Percentiles rank a stretch among this genome's conserved stretches.
These are phyloP conservation scores for Neodontobutis hainanensis DNA, from an alignment of 2,113 vertebrate species.

Conservation along the genomic window DNA sequence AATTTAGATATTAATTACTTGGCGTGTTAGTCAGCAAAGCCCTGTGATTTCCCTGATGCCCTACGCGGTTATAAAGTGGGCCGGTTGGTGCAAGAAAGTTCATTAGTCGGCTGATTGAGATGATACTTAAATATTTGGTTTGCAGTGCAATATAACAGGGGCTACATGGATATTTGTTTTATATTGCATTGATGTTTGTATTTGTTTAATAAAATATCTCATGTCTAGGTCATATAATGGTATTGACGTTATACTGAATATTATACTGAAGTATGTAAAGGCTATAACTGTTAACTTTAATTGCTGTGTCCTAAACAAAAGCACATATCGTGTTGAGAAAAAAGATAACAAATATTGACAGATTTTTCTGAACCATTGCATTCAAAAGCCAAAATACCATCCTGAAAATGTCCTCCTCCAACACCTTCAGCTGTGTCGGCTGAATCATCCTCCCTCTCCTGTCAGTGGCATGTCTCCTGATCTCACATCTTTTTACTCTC, in stretches of 20 bases:
- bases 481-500: conserved; percentile 18
- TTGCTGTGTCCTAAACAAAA: no score
- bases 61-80: conserved; percentile 48
- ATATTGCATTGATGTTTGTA: no score
- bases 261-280: no score
- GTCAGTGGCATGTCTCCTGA: not conserved
- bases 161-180: no score
- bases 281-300: no score
- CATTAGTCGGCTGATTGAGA: conserved; percentile 44
- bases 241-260: no score
- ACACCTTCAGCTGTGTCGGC: conserved; percentile 13
- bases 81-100: conserved; percentile 30
- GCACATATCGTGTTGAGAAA: not conserved
- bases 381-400: conserved; percentile 1
- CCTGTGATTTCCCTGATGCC: conserved; percentile 63
- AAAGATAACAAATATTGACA: not conserved
- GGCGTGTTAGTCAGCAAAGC: conserved; percentile 61
- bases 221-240: no score
- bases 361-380: not conserved
- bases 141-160: no score
- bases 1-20: conserved; percentile 73
- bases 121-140: not conserved
- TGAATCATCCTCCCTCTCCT: conserved; percentile 31
- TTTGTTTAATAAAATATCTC: no score
- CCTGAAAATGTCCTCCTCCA: conserved; percentile 8